phyloP scores from a whole-genome alignment of 2,888 invertebrate species.

The Catonia carolina region DNA sequence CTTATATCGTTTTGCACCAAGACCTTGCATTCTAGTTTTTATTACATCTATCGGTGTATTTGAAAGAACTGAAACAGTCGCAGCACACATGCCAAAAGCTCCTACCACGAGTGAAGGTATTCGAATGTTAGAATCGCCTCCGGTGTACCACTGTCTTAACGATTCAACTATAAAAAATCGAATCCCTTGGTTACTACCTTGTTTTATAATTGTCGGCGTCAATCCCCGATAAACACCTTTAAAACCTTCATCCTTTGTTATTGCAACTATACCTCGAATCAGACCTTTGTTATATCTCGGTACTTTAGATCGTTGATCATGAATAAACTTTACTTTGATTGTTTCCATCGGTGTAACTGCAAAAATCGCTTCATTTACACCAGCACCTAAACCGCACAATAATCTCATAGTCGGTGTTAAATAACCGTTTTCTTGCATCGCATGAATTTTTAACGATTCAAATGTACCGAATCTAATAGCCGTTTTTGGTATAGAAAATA shows the following conservation, averaged over 20 bases:
- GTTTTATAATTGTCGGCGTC: constrained; percentile 92
- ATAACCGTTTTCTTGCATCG: constrained; percentile 72
- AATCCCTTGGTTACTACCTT: constrained; percentile 97
- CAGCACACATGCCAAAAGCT: constrained; percentile 86
- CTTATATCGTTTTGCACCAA: constrained; percentile 84
- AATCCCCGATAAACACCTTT: constrained; percentile 83
- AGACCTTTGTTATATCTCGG: constrained; percentile 89
- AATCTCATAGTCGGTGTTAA: constrained; percentile 70
- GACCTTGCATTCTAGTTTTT: constrained; percentile 93
- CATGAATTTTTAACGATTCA: constrained; percentile 76
- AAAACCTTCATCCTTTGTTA: constrained; percentile 73
- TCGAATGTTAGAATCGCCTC: constrained; percentile 70
- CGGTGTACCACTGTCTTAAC: constrained; percentile 81
- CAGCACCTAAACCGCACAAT: constrained; percentile 91
- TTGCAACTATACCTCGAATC: constrained; percentile 82
- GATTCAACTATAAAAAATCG: constrained; percentile 97
- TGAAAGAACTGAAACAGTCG: constrained; percentile 93
- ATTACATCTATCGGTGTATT: constrained; percentile 98
- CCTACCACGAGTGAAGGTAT: constrained; percentile 85
- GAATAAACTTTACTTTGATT: constrained; percentile 97
- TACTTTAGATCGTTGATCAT: constrained; percentile 86
- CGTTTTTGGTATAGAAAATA: constrained; percentile 97
- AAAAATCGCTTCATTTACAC: constrained; percentile 88
- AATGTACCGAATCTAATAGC: constrained; percentile 96
- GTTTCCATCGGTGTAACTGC: constrained; percentile 99